Conservation (phyloP, 2,797 vertebrate species). For the Hippopotamyrus pictus region DNA sequence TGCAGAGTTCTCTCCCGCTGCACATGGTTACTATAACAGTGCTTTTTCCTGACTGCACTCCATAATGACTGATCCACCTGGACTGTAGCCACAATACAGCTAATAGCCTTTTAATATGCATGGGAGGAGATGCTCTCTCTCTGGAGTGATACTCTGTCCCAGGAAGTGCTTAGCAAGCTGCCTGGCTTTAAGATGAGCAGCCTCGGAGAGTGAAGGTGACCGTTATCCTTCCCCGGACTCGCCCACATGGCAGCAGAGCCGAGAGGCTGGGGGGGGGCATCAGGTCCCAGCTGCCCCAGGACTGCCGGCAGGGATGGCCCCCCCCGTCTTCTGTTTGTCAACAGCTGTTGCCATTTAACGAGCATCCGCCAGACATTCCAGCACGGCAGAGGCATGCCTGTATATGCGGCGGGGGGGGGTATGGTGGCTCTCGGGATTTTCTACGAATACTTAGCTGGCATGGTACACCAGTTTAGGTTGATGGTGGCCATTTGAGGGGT, state of each 20-base stretch:
- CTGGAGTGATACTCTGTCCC: neutral
- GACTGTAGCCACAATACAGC: neutral
- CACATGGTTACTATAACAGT: neutral
- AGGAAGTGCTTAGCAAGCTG: neutral
- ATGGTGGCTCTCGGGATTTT: neutral
- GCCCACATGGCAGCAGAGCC: neutral
- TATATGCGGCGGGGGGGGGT: neutral
- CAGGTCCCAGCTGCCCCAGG: neutral
- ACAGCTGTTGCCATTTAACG: slow-evolving; percentile 10
- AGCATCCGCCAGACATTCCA: neutral
- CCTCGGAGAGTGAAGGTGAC: neutral
- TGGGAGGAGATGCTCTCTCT: neutral
- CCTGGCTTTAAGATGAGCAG: neutral
- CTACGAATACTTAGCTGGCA: neutral
- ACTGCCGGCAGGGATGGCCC: neutral
- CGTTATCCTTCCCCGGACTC: neutral
- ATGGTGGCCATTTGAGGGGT: neutral
- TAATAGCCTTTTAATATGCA: neutral
- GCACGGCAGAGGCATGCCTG: neutral
- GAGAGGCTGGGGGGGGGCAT: neutral
- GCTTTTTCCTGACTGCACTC: neutral
- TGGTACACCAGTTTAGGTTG: neutral
- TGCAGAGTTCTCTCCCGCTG: neutral
- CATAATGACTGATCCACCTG: neutral
- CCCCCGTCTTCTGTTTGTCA: slow-evolving; percentile 11